A percentile compares a stretch with the other conserved stretches of the same genome.
Evolutionary conservation across 2,113 vertebrate genomes (phyloP).

Genomic region (Telmatochromis sp.): DNA sequence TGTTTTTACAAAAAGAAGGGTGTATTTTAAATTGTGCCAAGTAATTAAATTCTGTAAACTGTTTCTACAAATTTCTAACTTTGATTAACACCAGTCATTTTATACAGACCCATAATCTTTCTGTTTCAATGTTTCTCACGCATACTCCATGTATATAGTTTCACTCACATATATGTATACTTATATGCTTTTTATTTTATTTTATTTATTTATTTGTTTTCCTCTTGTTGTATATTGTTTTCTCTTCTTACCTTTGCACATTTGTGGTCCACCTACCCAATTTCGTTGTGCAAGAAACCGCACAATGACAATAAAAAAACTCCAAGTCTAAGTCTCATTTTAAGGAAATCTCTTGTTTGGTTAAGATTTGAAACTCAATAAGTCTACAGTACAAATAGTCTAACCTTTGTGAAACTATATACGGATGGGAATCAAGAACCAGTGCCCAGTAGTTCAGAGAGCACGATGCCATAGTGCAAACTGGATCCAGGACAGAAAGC

Average conservation of each 20-base stretch:
- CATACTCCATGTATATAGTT: neutral
- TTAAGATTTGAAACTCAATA: neutral
- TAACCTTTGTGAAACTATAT: neutral
- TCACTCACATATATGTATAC: neutral
- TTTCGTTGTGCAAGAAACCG: neutral
- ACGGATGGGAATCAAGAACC: neutral
- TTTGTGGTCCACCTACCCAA: neutral
- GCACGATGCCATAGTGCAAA: neutral
- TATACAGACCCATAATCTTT: neutral
- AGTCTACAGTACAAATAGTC: neutral
- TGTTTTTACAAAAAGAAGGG: neutral
- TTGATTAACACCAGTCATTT: neutral
- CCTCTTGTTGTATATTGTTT: neutral
- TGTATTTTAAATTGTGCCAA: neutral
- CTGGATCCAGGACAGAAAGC: neutral
- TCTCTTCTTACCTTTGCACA: neutral
- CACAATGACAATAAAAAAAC: neutral
- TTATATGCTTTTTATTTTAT: neutral
- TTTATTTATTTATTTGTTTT: neutral
- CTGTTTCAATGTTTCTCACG: neutral
- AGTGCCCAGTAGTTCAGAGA: neutral
- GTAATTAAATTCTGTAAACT: neutral
- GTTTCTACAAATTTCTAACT: neutral
- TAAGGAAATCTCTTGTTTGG: neutral
- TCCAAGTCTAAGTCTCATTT: neutral